Conservation (phyloP, 1,140 invertebrate genomes). For the Drosophila tristis region DNA sequence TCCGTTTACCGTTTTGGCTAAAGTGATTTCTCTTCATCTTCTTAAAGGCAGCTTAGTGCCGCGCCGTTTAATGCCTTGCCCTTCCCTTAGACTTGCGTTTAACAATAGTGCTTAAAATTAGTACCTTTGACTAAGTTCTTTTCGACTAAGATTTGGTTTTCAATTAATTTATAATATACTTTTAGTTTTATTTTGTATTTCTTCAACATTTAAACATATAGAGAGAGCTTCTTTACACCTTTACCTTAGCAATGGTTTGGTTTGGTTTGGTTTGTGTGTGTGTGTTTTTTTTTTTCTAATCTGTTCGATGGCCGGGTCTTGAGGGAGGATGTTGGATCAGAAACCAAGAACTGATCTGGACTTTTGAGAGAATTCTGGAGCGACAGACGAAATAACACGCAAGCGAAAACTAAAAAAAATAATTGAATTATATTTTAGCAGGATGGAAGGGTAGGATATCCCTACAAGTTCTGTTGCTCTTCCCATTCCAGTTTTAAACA, state of each 20-base stretch:
- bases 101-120: slow-evolving; percentile 77
- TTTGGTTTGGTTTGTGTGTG: too few relatives aligned
- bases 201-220: slow-evolving; percentile 77
- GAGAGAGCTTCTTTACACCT: slow-evolving; percentile 52
- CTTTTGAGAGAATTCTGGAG: too few relatives aligned
- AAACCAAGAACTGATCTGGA: slow-evolving; percentile 24
- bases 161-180: slow-evolving; percentile 63
- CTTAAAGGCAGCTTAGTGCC: slow-evolving; percentile 5
- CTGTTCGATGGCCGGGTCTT: slow-evolving; percentile 21
- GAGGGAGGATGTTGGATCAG: slow-evolving; percentile 19
- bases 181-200: slow-evolving; percentile 41
- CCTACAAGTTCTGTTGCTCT: slow-evolving; percentile 3
- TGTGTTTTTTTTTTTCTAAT: slow-evolving; percentile 22
- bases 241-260: slow-evolving; percentile 25
- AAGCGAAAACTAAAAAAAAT: too few relatives aligned
- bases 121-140: slow-evolving; percentile 74
- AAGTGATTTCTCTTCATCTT: slow-evolving; percentile 24
- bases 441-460: neutral
- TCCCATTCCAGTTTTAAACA: neutral
- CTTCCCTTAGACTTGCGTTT: slow-evolving; percentile 53
- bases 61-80: slow-evolving; percentile 1
- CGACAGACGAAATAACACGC: too few relatives aligned
- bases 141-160: slow-evolving; percentile 72
- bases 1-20: slow-evolving; percentile 35
- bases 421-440: too few relatives aligned